A percentile compares a stretch with the other conserved stretches of the same genome.
Conservation (phyloP, 2,797 vertebrate species). For the Enteromius unitaeniatus region DNA sequence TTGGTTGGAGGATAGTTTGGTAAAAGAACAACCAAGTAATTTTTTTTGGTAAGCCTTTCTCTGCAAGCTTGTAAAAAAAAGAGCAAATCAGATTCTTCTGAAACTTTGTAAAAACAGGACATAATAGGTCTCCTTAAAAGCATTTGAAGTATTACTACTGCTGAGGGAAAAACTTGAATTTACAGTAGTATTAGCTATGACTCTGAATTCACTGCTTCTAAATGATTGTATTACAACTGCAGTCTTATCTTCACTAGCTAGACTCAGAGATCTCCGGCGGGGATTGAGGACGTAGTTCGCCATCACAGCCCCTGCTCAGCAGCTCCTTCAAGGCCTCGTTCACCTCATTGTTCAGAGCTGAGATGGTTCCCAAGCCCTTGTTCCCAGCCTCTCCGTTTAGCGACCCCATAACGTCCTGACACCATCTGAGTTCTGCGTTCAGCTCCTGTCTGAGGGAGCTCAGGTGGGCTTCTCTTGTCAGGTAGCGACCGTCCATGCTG, state of each 20-base stretch:
- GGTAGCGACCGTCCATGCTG: slow-evolving; percentile 72
- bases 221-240: slow-evolving; percentile 1
- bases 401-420: slow-evolving; percentile 81
- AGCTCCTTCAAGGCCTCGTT: slow-evolving; percentile 80
- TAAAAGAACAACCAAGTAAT: no score
- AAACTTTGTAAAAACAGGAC: no score
- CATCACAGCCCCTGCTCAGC: slow-evolving; percentile 72
- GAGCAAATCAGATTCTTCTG: no score
- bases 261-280: slow-evolving; percentile 71
- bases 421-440: slow-evolving; percentile 81
- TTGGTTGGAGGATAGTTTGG: no score
- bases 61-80: no score
- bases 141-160: neutral
- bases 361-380: slow-evolving; percentile 63
- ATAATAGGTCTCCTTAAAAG: no score
- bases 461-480: slow-evolving; percentile 79
- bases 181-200: neutral
- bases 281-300: slow-evolving; percentile 74
- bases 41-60: no score
- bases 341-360: slow-evolving; percentile 72
- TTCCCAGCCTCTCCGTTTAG: slow-evolving; percentile 72
- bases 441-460: slow-evolving; percentile 83
- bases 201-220: neutral
- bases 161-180: neutral
- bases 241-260: slow-evolving; percentile 65